Percentiles rank a stretch among this genome's conserved stretches.
These are phyloP conservation scores for Nomada flava DNA, from an alignment of 2,888 invertebrate genomes.

Conservation along the genomic window DNA sequence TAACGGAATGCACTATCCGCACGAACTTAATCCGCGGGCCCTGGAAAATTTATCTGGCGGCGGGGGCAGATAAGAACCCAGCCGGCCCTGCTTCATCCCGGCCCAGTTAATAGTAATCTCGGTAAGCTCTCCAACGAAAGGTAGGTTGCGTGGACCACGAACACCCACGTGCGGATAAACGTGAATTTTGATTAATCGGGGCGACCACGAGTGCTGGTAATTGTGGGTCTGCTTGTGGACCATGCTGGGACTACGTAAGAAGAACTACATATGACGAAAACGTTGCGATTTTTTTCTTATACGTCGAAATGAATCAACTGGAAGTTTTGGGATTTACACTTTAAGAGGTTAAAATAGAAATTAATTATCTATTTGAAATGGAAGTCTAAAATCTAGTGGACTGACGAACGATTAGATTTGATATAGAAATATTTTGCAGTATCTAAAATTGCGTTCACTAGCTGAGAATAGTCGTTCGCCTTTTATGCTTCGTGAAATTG, in stretches of 20 bases:
- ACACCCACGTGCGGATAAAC: constrained; percentile 59
- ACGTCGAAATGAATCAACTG: too few species aligned
- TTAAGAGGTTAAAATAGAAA: too few species aligned
- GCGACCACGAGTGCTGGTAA: constrained; percentile 51
- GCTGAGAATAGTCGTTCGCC: too few species aligned
- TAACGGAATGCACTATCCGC: constrained; percentile 74
- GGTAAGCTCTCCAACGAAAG: constrained; percentile 73
- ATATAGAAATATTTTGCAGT: too few species aligned
- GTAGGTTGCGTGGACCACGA: constrained; percentile 60
- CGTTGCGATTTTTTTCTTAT: too few species aligned
- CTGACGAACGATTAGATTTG: too few species aligned
- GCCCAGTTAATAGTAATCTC: constrained; percentile 72
- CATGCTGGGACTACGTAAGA: background rate
- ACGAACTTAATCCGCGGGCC: constrained; percentile 71
- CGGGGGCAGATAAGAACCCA: constrained; percentile 69
- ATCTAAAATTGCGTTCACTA: too few species aligned
- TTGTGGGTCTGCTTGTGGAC: constrained; percentile 12
- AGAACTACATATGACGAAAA: background rate
- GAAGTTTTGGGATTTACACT: too few species aligned
- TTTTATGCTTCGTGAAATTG: too few species aligned
- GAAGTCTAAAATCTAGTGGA: too few species aligned
- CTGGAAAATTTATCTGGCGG: constrained; percentile 71
- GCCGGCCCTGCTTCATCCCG: constrained; percentile 66
- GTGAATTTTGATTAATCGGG: constrained; percentile 70
- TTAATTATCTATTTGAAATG: too few species aligned